A percentile compares a stretch with the other conserved stretches of the same genome.
Evolutionary conservation across 2,888 invertebrate species (phyloP).

Genomic region (Mallateleia sp.): DNA sequence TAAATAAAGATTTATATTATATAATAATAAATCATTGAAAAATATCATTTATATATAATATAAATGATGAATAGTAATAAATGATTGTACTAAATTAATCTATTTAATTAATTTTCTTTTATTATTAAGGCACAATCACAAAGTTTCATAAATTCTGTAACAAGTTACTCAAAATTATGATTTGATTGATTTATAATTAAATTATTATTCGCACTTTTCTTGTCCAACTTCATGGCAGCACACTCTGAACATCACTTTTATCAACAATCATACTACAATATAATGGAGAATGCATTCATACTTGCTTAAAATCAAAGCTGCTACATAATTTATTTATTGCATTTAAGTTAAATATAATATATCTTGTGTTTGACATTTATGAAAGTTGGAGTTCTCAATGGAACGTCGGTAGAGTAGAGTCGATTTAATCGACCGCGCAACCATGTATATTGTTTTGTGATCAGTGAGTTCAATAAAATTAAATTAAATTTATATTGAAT

Average conservation of each 20-base stretch:
- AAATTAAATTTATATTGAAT: slow-evolving; percentile 9
- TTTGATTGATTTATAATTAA: slow-evolving; percentile 15
- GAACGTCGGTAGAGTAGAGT: slow-evolving; percentile 8
- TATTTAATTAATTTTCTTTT: no score
- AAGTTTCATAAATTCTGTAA: slow-evolving; percentile 20
- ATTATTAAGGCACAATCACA: not conserved
- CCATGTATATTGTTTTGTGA: slow-evolving; percentile 1
- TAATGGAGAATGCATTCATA: slow-evolving; percentile 14
- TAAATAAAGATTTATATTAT: no score
- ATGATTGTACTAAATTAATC: no score
- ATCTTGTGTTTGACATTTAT: not conserved
- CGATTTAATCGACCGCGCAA: slow-evolving; percentile 14
- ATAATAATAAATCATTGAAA: no score
- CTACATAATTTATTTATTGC: slow-evolving; percentile 14
- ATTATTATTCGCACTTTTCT: slow-evolving; percentile 15
- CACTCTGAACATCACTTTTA: slow-evolving; percentile 11
- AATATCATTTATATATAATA: no score
- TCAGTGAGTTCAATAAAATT: not conserved
- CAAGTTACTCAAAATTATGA: slow-evolving; percentile 15
- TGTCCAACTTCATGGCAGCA: slow-evolving; percentile 10
- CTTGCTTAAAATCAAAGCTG: not conserved
- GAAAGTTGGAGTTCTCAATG: slow-evolving; percentile 6
- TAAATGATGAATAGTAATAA: no score
- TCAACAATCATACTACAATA: slow-evolving; percentile 13
- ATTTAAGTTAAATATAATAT: slow-evolving; percentile 12